Conservation (phyloP, 2,113 vertebrate species). For the Osmerus mordax region DNA sequence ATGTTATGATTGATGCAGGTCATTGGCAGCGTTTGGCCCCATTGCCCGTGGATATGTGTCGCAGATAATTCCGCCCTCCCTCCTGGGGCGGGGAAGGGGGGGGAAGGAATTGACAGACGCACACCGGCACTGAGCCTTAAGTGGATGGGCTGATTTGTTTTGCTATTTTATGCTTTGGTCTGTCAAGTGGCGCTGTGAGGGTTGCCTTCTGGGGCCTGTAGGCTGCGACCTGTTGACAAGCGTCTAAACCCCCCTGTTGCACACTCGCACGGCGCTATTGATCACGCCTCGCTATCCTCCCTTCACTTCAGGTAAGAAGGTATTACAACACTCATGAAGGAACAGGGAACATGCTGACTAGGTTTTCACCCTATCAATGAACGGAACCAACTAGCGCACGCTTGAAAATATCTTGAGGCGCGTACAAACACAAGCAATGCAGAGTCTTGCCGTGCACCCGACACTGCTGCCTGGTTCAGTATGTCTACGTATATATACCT, state of each 20-base stretch:
- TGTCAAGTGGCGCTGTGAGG: slow-evolving; percentile 45
- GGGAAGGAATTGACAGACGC: slow-evolving; percentile 27
- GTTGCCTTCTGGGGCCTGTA: neutral
- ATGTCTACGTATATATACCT: neutral
- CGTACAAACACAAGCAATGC: no score
- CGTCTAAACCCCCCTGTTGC: slow-evolving; percentile 32
- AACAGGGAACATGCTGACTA: neutral
- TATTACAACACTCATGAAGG: neutral
- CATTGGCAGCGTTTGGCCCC: slow-evolving; percentile 27
- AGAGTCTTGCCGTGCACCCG: no score
- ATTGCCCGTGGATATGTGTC: slow-evolving; percentile 23
- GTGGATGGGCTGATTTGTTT: slow-evolving; percentile 59
- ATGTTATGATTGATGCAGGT: slow-evolving; percentile 58
- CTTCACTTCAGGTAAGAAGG: slow-evolving; percentile 1
- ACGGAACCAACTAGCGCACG: no score
- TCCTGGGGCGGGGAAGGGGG: neutral
- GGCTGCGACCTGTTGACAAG: slow-evolving; percentile 45
- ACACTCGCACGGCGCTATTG: slow-evolving; percentile 35
- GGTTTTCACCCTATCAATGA: no score
- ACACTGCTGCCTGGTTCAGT: neutral
- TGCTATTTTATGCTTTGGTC: slow-evolving; percentile 25
- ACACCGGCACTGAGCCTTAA: slow-evolving; percentile 23
- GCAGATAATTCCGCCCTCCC: slow-evolving; percentile 36
- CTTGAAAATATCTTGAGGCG: no score
- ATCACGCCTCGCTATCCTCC: slow-evolving; percentile 33